Conservation (phyloP, 2,888 invertebrate species). For the Trichogramma evanescens region DNA sequence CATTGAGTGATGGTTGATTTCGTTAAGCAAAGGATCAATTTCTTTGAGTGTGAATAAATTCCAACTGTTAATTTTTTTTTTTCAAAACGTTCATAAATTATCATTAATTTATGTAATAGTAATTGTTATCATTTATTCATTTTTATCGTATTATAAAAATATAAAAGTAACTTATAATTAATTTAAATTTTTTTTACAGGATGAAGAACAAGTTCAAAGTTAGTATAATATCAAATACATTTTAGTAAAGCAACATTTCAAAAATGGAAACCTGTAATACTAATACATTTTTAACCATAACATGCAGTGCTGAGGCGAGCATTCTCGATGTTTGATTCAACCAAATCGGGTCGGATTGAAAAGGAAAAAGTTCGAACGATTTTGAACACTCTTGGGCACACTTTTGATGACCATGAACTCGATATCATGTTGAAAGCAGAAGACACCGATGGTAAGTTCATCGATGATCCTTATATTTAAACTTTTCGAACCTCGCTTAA, state of each 20-base stretch:
- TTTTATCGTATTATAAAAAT: background rate
- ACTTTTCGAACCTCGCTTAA: too few species aligned
- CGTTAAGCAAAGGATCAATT: background rate
- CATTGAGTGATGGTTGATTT: too few species aligned
- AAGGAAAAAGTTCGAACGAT: slow-evolving; percentile 75
- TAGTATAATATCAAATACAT: slow-evolving; percentile 25
- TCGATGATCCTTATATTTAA: too few species aligned
- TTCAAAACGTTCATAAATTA: background rate
- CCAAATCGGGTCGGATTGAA: slow-evolving; percentile 70
- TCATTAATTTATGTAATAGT: background rate
- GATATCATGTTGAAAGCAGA: slow-evolving; percentile 66
- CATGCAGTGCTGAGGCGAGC: slow-evolving; percentile 68
- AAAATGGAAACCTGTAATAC: background rate
- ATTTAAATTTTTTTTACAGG: slow-evolving; percentile 34
- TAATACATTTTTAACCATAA: background rate
- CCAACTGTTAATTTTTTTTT: background rate
- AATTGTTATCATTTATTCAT: slow-evolving; percentile 3
- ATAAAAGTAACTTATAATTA: background rate
- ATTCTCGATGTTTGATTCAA: slow-evolving; percentile 79
- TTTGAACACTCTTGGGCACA: slow-evolving; percentile 73
- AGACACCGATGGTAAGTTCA: slow-evolving; percentile 65
- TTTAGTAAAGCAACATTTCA: background rate
- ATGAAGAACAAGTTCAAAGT: slow-evolving; percentile 40
- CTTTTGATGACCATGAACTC: slow-evolving; percentile 70
- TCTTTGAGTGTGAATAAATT: background rate